A percentile compares a stretch with the other conserved stretches of the same genome.
Conservation (phyloP, 2,888 invertebrate genomes). For the Eupeodes luniger region DNA sequence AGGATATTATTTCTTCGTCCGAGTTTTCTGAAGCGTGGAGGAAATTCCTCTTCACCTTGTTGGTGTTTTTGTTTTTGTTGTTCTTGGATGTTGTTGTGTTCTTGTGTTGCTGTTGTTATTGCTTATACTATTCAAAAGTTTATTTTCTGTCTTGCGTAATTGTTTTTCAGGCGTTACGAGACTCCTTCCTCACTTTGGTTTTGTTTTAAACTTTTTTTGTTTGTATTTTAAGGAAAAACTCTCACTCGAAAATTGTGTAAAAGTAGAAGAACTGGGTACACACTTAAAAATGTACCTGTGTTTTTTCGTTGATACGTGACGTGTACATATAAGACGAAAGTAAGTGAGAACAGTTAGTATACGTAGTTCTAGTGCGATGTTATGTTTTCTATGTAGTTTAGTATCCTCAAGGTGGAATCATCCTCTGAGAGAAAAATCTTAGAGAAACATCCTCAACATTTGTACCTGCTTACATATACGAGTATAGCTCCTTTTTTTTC, state of each 20-base stretch:
- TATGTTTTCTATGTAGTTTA: constrained; percentile 38
- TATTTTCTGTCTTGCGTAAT: constrained; percentile 36
- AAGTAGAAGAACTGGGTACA: constrained; percentile 17
- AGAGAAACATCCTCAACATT: constrained; percentile 33
- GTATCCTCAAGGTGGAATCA: constrained; percentile 55
- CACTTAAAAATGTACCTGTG: constrained; percentile 6
- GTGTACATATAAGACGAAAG: neutral
- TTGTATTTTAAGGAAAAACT: constrained; percentile 3
- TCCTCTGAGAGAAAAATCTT: constrained; percentile 30
- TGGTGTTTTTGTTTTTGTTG: constrained; percentile 21
- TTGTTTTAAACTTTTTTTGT: neutral
- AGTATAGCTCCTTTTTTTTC: neutral
- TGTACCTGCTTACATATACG: neutral
- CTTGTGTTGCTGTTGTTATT: neutral
- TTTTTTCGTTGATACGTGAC: neutral
- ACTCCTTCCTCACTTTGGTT: constrained; percentile 15
- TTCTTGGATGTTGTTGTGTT: neutral
- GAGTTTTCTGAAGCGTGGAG: constrained; percentile 46
- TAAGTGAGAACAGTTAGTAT: constrained; percentile 25
- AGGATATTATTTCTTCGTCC: constrained; percentile 25
- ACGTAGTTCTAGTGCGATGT: constrained; percentile 35
- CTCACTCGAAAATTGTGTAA: constrained; percentile 47
- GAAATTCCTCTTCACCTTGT: constrained; percentile 34
- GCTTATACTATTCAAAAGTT: constrained; percentile 1
- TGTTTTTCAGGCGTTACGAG: constrained; percentile 56